These are phyloP conservation scores for Eudyptes chrysolophus DNA, from an alignment of 2,113 vertebrate species.

Conservation along the genomic window DNA sequence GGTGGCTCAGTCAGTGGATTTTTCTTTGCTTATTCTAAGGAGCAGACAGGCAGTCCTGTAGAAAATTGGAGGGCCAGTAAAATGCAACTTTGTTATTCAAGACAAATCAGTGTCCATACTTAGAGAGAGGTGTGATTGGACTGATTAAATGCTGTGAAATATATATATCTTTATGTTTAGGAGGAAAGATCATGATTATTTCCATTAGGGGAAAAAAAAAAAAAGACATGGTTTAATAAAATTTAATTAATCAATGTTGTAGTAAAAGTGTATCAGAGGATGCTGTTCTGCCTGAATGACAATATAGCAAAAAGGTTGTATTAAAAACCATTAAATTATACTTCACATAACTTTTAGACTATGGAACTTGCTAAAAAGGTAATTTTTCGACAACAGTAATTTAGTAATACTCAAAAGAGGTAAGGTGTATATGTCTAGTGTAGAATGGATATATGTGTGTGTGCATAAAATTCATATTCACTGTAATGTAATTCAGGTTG, in stretches of 20 bases:
- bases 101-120: background rate
- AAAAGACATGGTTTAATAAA: background rate
- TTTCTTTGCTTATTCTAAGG: background rate
- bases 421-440: background rate
- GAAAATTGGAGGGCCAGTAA: background rate
- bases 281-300: background rate
- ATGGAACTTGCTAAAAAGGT: background rate
- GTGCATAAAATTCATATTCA: background rate
- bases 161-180: background rate
- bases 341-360: background rate
- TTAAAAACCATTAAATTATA: background rate
- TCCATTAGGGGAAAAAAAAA: background rate
- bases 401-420: background rate
- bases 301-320: background rate
- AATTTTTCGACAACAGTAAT: background rate
- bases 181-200: background rate
- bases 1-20: background rate
- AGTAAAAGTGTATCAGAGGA: background rate
- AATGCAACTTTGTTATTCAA: background rate
- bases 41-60: background rate
- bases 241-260: background rate
- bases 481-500: background rate
- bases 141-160: background rate
- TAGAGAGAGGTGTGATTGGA: background rate
- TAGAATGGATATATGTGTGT: background rate